Conservation (phyloP, 1,140 invertebrate species). For the Elymnias hypermnestra region DNA sequence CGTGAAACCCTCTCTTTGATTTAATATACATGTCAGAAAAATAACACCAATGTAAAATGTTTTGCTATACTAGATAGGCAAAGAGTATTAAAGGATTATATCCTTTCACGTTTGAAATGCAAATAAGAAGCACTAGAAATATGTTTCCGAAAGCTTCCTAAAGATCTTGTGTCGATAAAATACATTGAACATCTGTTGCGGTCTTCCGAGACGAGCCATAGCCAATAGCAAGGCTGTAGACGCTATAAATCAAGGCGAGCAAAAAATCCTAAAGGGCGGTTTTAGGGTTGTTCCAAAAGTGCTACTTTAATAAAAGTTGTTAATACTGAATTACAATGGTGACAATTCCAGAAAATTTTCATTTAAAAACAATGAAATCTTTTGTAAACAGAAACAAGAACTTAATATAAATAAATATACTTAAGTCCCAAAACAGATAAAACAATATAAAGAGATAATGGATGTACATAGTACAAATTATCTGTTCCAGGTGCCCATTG, state of each 20-base stretch:
- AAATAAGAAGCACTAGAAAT: no score
- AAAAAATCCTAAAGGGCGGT: slow-evolving; percentile 21
- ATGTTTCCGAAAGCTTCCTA: not conserved
- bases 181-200: slow-evolving; percentile 1
- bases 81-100: no score
- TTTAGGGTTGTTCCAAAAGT: slow-evolving; percentile 1
- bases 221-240: slow-evolving; percentile 31
- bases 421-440: not conserved
- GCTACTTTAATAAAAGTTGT: not conserved
- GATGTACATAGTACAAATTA: no score
- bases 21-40: no score
- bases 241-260: slow-evolving; percentile 28
- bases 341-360: no score
- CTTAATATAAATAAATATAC: not conserved
- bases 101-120: no score
- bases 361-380: no score
- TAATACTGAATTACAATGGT: not conserved
- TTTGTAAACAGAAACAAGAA: no score
- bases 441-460: not conserved
- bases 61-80: no score
- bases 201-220: not conserved
- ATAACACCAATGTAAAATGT: no score
- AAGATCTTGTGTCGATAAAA: not conserved
- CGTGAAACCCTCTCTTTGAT: no score
- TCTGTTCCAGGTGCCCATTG: no score